Evolutionary conservation across 2,113 vertebrate species (phyloP).

Genomic region (Tautogolabrus adspersus): DNA sequence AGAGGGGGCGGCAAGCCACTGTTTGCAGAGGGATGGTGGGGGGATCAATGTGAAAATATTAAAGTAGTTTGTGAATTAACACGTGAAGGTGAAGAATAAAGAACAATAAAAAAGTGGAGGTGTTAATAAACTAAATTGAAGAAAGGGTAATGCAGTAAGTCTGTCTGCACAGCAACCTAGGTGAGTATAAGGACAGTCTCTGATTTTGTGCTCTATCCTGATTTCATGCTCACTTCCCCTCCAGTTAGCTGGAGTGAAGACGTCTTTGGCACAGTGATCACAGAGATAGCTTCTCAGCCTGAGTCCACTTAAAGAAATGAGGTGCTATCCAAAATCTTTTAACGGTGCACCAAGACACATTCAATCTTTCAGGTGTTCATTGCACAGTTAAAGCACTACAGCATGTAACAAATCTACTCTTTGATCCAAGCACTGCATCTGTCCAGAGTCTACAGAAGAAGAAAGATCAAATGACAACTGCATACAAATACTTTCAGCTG

Average conservation of each 20-base stretch:
- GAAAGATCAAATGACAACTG: constrained; percentile 15
- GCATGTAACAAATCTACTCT: constrained; percentile 1
- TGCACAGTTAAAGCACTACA: constrained; percentile 16
- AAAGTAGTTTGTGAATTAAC: too few species aligned
- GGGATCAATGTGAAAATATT: too few species aligned
- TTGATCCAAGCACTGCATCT: constrained; percentile 6
- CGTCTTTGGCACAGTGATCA: constrained; percentile 36
- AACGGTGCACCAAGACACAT: constrained; percentile 7
- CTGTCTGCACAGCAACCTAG: too few species aligned
- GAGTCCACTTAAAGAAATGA: constrained; percentile 34
- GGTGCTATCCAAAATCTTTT: constrained; percentile 3
- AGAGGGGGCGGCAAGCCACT: too few species aligned
- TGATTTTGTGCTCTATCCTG: neutral
- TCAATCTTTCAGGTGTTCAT: constrained; percentile 19
- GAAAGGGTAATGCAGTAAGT: too few species aligned
- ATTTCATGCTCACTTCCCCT: constrained; percentile 8
- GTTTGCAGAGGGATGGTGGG: too few species aligned
- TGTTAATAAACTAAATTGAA: too few species aligned
- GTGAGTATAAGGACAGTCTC: too few species aligned
- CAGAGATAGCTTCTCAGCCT: constrained; percentile 13
- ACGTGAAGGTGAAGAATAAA: too few species aligned
- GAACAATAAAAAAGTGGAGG: too few species aligned
- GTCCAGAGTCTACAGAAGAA: constrained; percentile 19
- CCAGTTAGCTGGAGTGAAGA: neutral
- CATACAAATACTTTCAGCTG: constrained; percentile 8